Conservation (phyloP, 2,888 invertebrate species). For the Trachelus tabidus region DNA sequence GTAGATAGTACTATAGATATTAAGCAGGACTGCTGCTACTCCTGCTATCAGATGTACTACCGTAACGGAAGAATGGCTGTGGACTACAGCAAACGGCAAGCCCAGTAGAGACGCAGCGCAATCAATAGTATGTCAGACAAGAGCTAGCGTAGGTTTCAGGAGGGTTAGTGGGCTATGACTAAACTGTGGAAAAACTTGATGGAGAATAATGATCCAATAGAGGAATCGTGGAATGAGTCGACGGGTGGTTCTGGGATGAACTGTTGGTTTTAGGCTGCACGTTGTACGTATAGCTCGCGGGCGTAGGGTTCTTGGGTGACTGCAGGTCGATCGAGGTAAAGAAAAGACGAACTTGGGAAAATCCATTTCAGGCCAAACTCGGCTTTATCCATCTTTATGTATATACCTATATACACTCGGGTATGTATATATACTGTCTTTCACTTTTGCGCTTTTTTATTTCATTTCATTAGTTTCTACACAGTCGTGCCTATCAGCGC, state of each 20-base stretch:
- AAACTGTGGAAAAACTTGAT: conserved; percentile 6
- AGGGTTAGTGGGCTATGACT: conserved; percentile 4
- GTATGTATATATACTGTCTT: too few relatives aligned
- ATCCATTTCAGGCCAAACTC: neutral
- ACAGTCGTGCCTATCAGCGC: neutral
- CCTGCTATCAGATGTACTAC: neutral
- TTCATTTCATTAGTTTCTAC: too few relatives aligned
- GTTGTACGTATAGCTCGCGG: neutral
- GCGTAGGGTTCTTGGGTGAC: neutral
- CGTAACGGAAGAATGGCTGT: neutral
- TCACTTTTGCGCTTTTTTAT: too few relatives aligned
- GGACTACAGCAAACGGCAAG: neutral
- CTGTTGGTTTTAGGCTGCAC: neutral
- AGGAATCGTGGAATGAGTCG: neutral
- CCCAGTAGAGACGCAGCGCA: conserved; percentile 6
- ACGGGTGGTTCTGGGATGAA: neutral
- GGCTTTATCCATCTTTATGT: neutral
- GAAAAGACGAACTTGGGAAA: neutral
- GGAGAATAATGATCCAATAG: conserved; percentile 4
- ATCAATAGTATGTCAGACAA: conserved; percentile 11
- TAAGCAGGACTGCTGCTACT: neutral
- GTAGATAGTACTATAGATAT: neutral
- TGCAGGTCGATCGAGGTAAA: neutral
- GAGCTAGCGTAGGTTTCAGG: neutral
- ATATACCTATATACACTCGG: neutral